These are phyloP conservation scores for Callyntrura guangdongensis DNA, from an alignment of 2,888 invertebrate species.

Conservation along the genomic window DNA sequence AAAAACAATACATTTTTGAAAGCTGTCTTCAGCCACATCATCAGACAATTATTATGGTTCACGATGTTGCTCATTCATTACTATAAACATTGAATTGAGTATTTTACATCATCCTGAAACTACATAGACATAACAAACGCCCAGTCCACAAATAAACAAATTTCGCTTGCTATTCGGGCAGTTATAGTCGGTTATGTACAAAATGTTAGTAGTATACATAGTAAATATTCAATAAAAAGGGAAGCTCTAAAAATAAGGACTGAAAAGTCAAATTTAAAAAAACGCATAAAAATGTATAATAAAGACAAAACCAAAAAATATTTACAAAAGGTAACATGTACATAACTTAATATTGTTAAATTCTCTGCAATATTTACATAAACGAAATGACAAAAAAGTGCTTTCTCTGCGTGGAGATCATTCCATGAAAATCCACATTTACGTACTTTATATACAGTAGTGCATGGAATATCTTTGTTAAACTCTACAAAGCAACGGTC, in stretches of 20 bases:
- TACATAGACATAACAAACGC: constrained; percentile 15
- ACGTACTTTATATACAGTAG: constrained; percentile 18
- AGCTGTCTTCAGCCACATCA: constrained; percentile 65
- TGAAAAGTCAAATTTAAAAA: constrained; percentile 47
- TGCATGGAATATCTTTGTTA: constrained; percentile 5
- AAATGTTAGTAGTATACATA: constrained; percentile 60
- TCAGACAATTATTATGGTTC: constrained; percentile 45
- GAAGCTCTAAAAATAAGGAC: constrained; percentile 31
- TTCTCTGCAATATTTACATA: constrained; percentile 17
- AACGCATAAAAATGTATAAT: constrained; percentile 40
- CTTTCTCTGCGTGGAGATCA: constrained; percentile 24
- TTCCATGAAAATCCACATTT: neutral
- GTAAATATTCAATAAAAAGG: constrained; percentile 11
- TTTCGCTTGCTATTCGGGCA: constrained; percentile 24
- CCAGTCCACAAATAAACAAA: constrained; percentile 39
- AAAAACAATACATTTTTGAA: constrained; percentile 78
- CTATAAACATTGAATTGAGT: constrained; percentile 25
- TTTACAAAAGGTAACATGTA: neutral
- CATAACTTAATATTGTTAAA: neutral
- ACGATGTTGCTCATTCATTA: constrained; percentile 30
- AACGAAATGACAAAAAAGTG: neutral
- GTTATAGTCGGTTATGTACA: constrained; percentile 49
- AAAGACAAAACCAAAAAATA: neutral
- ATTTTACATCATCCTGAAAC: constrained; percentile 42
- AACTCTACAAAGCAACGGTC: constrained; percentile 15